Evolutionary conservation across 2,113 vertebrate species (phyloP).

Genomic region (Tamias sibiricus): DNA sequence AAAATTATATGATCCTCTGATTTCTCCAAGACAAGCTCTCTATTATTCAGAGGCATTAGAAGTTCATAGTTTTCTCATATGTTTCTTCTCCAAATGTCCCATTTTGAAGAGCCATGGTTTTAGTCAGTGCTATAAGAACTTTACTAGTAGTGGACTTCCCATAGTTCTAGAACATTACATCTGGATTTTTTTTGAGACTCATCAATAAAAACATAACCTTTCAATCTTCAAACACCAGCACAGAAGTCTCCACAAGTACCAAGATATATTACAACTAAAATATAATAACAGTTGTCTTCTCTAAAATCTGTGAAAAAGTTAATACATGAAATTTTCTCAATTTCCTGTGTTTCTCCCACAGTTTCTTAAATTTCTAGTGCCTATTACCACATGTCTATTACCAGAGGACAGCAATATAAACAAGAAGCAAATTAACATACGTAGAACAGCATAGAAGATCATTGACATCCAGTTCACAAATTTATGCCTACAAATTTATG

Average conservation of each 20-base stretch:
- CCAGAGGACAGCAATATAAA: background rate
- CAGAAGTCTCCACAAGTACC: background rate
- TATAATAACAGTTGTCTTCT: background rate
- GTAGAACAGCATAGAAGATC: background rate
- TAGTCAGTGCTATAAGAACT: background rate
- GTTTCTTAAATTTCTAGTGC: background rate
- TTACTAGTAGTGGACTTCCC: background rate
- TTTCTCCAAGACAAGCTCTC: background rate
- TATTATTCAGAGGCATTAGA: background rate
- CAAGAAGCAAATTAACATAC: background rate
- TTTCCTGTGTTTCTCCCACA: background rate
- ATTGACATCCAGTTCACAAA: background rate
- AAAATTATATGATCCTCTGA: background rate
- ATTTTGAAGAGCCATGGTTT: background rate
- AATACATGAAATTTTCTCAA: background rate
- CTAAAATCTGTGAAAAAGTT: conserved; percentile 29
- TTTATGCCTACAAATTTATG: background rate
- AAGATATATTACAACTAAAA: background rate
- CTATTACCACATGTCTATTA: background rate
- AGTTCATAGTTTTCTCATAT: background rate
- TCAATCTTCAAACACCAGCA: background rate
- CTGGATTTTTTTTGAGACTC: background rate
- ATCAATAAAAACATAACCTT: background rate
- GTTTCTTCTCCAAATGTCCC: background rate
- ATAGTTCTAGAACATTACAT: background rate